Base-by-base conservation (phyloP, 2,113 vertebrate genomes). In the Capricornis sumatraensis region DNA sequence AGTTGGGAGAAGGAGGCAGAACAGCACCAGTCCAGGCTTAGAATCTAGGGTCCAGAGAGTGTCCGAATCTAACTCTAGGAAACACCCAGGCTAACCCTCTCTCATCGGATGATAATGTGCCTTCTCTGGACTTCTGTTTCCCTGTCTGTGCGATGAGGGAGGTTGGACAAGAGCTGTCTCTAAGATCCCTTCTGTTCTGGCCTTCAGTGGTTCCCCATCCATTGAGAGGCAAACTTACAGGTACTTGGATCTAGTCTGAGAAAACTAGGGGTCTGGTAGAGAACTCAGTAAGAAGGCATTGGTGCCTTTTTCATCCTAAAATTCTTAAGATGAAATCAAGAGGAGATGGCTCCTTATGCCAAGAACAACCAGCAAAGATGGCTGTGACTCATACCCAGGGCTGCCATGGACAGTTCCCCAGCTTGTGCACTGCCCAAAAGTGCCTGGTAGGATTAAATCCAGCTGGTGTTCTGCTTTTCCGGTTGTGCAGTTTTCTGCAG, bases 61-160 rank as follows among this genome's bases (percentile, higher is more conserved):
- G 23, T 4, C 30, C 6, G 23, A 67, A 27, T 28, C 33, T 6
- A 36, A 27, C 67, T 53, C 62, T 16, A 30, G 74, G 40, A 52
- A 57, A 67, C 57, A 16, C 45, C n/a, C 5, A 4, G 74, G 21
- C 67, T n/a, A 1, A 27, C 62, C 11, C 23, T 23, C 33, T 64
- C 57, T 83, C 33, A 2, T 30, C 14, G 30, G 40, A 25, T 7
- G 6, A 43, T 11, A 74, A 10, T 3, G 6, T 2, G 0, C 14
- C 40, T 30, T 28, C 16, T 50, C 88, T 43, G 36, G 58, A 10
- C 92, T 55, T 91, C 89, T 62, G 79, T 90, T 94, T 94, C 36
- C 62, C 50, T 45, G 27, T 71, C 76, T 33, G 2, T 47, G n/a
- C 36, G 15, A 0, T 43, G 58, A 16, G 30, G 27, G 0, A 71